These are phyloP conservation scores for Synergus japonicus DNA, from an alignment of 2,888 invertebrate species.

Conservation along the genomic window DNA sequence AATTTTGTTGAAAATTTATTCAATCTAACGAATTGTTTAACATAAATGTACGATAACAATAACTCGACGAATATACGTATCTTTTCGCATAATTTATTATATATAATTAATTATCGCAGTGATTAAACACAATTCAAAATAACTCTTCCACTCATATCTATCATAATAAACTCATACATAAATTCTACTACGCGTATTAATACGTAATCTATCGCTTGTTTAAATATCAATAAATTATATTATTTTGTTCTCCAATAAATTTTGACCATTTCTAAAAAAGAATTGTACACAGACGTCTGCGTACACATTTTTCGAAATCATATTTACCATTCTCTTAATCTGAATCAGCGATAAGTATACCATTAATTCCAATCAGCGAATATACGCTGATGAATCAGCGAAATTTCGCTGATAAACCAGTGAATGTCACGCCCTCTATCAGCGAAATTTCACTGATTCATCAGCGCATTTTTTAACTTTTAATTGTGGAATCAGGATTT, in stretches of 20 bases:
- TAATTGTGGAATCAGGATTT: too few species aligned
- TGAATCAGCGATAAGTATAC: too few species aligned
- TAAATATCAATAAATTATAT: background rate
- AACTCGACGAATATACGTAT: background rate
- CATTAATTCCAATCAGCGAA: too few species aligned
- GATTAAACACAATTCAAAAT: background rate
- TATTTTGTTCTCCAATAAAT: background rate
- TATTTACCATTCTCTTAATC: too few species aligned
- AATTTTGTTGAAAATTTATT: background rate
- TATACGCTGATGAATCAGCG: too few species aligned
- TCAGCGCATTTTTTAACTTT: too few species aligned
- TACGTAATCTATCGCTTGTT: background rate
- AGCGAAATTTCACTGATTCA: too few species aligned
- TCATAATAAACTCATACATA: background rate
- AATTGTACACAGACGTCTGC: too few species aligned
- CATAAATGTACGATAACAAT: background rate
- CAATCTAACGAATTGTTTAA: background rate
- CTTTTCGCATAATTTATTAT: background rate
- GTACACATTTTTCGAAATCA: too few species aligned
- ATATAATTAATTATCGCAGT: background rate
- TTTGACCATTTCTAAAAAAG: too few species aligned
- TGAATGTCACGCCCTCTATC: too few species aligned
- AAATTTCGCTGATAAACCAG: too few species aligned
- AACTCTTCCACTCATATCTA: background rate
- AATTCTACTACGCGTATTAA: background rate